Evolutionary conservation across 2,888 invertebrate genomes (phyloP), one percentile per base, ranked within the genome.

Genomic region (Hypolimnas misippus): DNA sequence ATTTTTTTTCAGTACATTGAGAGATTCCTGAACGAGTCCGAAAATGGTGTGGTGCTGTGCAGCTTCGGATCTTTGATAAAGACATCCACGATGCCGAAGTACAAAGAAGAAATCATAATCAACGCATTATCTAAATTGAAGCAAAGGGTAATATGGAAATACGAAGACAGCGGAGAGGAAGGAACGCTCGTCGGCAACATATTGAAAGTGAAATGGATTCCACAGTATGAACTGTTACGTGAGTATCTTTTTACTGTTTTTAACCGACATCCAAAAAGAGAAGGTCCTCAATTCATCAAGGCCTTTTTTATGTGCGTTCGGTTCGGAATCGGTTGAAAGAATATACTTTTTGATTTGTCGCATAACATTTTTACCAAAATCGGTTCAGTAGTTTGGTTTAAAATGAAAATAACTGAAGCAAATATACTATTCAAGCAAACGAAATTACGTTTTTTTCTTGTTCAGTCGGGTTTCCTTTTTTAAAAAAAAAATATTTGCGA

Each of bases 61-160:
- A 96, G 95, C 76, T 94, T 96, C 84, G 97, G 97, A 0, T 97
- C 97, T 0, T 93, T 96, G 86, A 93, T 97, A 71, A 95, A 94
- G 75, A 93, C 94, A 0, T 92, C 95, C 0, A 93, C 94, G 0
- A 93, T 97, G 71, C 94, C 95, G 0, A 84, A 90, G 58, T 89
- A 94, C 19, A 95, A 94, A 70, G 87, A 95, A 59, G 81, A 92
- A 1, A 92, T 92, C 12, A 94, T 97, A 52, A 69, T 96, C 4
- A 92, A 91, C 7, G 95, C 94, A 0, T 93, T 97, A 42, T 86
- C 93, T 0, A 92, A 93, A 63, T 80, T 97, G 50, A 94, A 95
- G 29, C 93, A 96, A 73, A 93, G 94, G 50, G 94, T 97, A 7
- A 91, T 97, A 17, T 97, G 96, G 96, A 96, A 96, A 85, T 96